These are phyloP conservation scores for Canis aureus DNA, from an alignment of 2,113 vertebrate species.

Conservation along the genomic window DNA sequence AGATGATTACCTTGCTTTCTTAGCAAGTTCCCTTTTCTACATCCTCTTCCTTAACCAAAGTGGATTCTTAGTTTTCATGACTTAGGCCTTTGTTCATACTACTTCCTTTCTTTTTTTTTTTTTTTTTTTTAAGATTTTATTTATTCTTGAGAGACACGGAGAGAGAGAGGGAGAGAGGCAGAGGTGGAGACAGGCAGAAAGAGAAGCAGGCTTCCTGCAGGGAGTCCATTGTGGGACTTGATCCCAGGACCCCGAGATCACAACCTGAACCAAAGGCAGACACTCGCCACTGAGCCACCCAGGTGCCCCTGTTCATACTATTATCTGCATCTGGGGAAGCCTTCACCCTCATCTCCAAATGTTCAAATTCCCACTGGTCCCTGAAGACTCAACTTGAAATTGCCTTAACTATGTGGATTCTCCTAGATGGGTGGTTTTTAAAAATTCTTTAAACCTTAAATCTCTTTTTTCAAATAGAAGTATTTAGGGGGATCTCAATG, in stretches of 20 bases:
- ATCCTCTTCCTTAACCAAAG: background rate
- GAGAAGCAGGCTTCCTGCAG: too few species aligned
- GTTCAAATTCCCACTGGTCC: background rate
- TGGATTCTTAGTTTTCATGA: background rate
- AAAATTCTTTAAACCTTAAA: background rate
- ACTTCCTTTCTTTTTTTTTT: background rate
- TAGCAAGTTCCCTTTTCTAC: background rate
- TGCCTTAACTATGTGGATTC: background rate
- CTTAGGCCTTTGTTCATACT: background rate
- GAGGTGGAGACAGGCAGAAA: too few species aligned
- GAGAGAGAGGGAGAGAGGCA: too few species aligned
- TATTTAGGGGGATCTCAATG: background rate
- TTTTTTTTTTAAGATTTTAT: too few species aligned
- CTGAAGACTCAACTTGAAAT: background rate
- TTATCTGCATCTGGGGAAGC: background rate
- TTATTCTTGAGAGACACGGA: too few species aligned
- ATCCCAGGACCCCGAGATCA: too few species aligned
- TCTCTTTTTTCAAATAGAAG: conserved; percentile 24
- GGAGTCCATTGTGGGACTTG: too few species aligned
- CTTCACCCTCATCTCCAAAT: background rate
- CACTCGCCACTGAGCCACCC: too few species aligned
- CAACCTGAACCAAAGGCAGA: too few species aligned
- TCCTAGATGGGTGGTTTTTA: background rate
- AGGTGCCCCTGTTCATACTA: background rate
- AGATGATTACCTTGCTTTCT: background rate